Evolutionary conservation across 2,797 vertebrate genomes (phyloP), one percentile per base, ranked within the genome.

Genomic region (Yasuhikotakia modesta): DNA sequence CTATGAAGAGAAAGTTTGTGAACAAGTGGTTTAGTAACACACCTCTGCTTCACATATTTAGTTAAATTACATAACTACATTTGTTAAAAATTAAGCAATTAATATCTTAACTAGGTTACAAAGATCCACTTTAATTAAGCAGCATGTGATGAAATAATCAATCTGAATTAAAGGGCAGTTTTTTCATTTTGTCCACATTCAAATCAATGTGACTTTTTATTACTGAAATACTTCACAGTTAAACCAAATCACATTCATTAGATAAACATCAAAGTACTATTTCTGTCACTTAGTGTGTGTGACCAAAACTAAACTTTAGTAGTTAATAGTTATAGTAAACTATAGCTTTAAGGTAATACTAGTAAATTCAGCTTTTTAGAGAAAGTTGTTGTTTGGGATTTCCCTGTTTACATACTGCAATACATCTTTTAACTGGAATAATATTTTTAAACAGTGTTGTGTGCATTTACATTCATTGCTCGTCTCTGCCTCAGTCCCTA

Each of bases 141-240:
- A n/a, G n/a, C n/a, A n/a, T n/a, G n/a, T n/a, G 66, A 80, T 5
- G 5, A 75, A 66, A 35, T 21, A 65, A 39, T 72, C n/a, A 72
- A 39, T 46, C 57, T 50, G 32, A 70, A 72, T 76, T 78, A 84
- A 85, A 82, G 75, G 78, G 76, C 68, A 81, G 46, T 69, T 63
- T 80, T 30, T 64, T 57, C 57, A 21, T 52, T 43, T 61, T 75
- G 55, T 72, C 57, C 74, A 71, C n/a, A 48, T 24, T 43, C 46
- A 50, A 69, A 66, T 32, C 19, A 68, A 32, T 75, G 24, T 63
- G 7, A 46, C 4, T n/a, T 78, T 17, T 48, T 32, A 55, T 30
- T n/a, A 39, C 50, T 53, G n/a, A 27, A 79, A 70, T 61, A 83
- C 32, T 70, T 74, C n/a, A 76, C 7, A 70, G n/a, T 76, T 73